Evolutionary conservation across 30 jellyfish, hydroid and myxozoan genomes (phyloP).

Genomic region (Hydractinia echinata): DNA sequence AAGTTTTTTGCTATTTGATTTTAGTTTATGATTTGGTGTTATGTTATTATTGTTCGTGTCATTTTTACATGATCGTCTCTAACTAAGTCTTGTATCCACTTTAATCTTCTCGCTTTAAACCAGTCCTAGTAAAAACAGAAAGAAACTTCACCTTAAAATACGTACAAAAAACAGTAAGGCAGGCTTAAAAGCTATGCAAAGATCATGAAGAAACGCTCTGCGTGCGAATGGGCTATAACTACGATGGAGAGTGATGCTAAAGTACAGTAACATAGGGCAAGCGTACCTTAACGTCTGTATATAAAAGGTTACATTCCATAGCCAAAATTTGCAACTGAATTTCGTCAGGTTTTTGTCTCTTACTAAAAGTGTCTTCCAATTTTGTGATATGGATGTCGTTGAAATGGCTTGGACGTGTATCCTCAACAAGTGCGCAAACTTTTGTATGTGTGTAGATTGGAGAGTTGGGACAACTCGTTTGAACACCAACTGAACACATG

Average conservation of each 20-base stretch:
- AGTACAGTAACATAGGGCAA: neutral
- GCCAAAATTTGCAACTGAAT: constrained; percentile 64
- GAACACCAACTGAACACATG: constrained; percentile 61
- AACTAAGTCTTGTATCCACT: constrained; percentile 66
- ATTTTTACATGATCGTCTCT: neutral
- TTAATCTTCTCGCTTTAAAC: constrained; percentile 52
- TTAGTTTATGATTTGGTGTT: no score
- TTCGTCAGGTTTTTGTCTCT: constrained; percentile 55
- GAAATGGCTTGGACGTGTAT: constrained; percentile 65
- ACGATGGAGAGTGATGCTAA: no score
- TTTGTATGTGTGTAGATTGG: constrained; percentile 19
- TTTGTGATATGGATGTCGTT: constrained; percentile 54
- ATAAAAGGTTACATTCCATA: constrained; percentile 72
- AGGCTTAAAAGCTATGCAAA: no score
- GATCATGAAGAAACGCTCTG: no score
- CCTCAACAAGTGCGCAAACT: constrained; percentile 30
- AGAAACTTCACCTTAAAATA: neutral
- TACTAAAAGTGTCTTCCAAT: constrained; percentile 65
- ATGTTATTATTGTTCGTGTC: constrained; percentile 1
- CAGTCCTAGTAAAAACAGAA: constrained; percentile 45
- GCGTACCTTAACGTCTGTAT: constrained; percentile 72
- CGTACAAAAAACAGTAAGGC: neutral
- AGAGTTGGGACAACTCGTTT: constrained; percentile 60
- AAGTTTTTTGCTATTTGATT: no score
- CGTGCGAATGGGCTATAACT: no score